A percentile compares a stretch with the other conserved stretches of the same genome.
phyloP scores from a whole-genome alignment of 2,888 invertebrate species.

The Ferdinandea cuprea region DNA sequence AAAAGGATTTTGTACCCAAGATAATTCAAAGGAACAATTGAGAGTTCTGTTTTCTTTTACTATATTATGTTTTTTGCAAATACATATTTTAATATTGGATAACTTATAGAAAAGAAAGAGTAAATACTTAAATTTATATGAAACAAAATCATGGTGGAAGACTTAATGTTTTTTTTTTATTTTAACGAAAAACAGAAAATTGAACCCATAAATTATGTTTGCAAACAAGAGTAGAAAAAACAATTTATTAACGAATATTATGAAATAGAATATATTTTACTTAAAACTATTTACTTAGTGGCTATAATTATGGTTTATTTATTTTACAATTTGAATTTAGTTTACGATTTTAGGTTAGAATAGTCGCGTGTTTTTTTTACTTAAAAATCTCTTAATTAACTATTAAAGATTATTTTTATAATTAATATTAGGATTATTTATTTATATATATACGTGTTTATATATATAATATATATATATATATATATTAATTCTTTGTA shows the following conservation, averaged over 20 bases:
- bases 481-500: conserved; percentile 75
- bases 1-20: conserved; percentile 64
- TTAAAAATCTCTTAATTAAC: conserved; percentile 55
- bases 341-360: conserved; percentile 46
- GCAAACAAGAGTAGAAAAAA: conserved; percentile 21
- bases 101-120: neutral
- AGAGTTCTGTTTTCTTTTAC: conserved; percentile 37
- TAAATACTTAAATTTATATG: conserved; percentile 2
- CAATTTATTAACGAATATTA: neutral
- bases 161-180: conserved; percentile 52
- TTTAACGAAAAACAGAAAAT: neutral
- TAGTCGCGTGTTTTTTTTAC: conserved; percentile 56
- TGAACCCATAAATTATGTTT: neutral
- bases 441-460: conserved; percentile 58
- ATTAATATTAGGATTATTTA: conserved; percentile 49
- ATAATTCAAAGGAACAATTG: conserved; percentile 61
- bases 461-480: conserved; percentile 15
- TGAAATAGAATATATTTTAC: conserved; percentile 21
- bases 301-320: conserved; percentile 42
- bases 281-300: conserved; percentile 6
- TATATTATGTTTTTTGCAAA: conserved; percentile 4
- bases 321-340: conserved; percentile 57
- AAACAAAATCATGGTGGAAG: conserved; percentile 55
- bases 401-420: conserved; percentile 29
- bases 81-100: neutral